Evolutionary conservation across 1,140 invertebrate species (phyloP).

Genomic region (Bombus cullumanus): DNA sequence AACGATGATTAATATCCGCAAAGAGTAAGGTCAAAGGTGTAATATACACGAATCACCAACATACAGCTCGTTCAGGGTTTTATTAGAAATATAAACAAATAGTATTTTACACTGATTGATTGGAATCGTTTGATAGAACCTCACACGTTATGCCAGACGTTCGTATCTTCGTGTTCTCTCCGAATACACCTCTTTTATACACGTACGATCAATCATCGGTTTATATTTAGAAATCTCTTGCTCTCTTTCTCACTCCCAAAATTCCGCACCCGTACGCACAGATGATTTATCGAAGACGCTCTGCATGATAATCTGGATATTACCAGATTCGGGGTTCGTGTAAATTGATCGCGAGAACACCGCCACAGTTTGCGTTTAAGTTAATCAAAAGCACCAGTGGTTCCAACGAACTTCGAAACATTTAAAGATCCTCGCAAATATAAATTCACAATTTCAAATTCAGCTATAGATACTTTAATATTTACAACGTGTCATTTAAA

Average conservation of each 20-base stretch:
- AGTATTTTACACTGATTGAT: conserved; percentile 38
- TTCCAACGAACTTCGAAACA: not conserved
- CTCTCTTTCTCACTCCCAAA: not conserved
- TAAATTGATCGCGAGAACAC: not conserved
- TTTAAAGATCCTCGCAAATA: not conserved
- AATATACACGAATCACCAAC: not conserved
- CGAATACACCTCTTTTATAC: not conserved
- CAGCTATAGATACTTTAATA: not conserved
- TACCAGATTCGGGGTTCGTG: not conserved
- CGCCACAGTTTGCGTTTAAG: not conserved
- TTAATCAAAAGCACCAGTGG: not conserved
- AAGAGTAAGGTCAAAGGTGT: too few relatives aligned
- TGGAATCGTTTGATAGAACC: conserved; percentile 7
- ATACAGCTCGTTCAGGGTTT: conserved; percentile 48
- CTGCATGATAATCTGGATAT: not conserved
- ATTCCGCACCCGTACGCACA: not conserved
- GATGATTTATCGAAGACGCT: conserved; percentile 11
- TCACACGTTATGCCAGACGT: not conserved
- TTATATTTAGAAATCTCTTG: conserved; percentile 1
- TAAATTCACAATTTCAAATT: not conserved
- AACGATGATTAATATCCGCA: not conserved
- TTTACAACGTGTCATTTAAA: not conserved
- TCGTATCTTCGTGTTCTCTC: too few relatives aligned
- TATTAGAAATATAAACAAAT: conserved; percentile 72
- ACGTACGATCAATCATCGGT: not conserved